These are phyloP conservation scores for Poecilobothrus nobilitatus DNA, from an alignment of 2,888 invertebrate genomes.

Conservation along the genomic window DNA sequence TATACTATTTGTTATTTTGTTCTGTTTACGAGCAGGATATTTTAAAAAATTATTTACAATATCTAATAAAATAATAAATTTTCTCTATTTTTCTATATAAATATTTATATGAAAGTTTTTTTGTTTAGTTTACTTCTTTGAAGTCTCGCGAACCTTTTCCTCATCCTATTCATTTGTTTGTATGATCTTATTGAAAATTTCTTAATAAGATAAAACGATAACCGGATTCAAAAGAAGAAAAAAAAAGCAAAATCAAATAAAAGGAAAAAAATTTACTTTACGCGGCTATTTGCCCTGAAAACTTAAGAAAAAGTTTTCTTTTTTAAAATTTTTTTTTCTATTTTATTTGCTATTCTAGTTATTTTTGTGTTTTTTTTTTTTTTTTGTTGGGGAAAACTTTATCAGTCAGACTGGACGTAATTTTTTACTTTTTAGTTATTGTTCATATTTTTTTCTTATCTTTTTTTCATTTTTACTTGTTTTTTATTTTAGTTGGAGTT, in stretches of 20 bases:
- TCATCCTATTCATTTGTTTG: too few relatives aligned
- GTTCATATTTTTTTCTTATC: too few relatives aligned
- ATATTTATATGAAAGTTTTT: too few relatives aligned
- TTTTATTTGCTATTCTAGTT: neutral
- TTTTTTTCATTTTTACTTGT: too few relatives aligned
- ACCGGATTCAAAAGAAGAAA: neutral
- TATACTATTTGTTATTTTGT: too few relatives aligned
- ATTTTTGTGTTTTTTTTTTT: neutral
- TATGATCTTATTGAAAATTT: neutral
- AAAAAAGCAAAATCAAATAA: neutral
- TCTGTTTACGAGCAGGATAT: too few relatives aligned
- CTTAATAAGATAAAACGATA: slow-evolving; percentile 1
- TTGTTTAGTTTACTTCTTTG: too few relatives aligned
- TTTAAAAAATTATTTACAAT: too few relatives aligned
- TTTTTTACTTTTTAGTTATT: neutral
- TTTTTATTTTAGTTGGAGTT: too few relatives aligned
- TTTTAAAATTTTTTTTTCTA: neutral
- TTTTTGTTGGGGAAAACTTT: neutral
- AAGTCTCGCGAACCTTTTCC: too few relatives aligned
- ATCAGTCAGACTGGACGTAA: neutral
- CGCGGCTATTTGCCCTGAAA: slow-evolving; percentile 1
- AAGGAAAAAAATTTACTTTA: neutral
- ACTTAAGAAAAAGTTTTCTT: neutral
- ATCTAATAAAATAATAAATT: too few relatives aligned
- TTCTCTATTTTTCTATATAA: too few relatives aligned